Conservation (phyloP, 2,113 vertebrate genomes). For the Larimichthys polyactis region DNA sequence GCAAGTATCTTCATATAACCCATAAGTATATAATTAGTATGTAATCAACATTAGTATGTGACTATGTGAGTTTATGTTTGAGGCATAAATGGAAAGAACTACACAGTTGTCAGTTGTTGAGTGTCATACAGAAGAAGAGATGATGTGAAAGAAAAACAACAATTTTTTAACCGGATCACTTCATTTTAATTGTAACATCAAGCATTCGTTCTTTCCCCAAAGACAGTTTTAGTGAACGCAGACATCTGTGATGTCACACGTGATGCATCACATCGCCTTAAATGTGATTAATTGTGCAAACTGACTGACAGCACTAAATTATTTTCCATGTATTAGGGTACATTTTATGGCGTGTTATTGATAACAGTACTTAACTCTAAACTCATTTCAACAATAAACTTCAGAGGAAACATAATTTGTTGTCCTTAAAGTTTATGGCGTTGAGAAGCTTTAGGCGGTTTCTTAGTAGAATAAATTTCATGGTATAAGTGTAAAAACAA, state of each 20-base stretch:
- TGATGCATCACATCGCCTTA: slow-evolving; percentile 20
- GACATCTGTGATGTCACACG: not conserved
- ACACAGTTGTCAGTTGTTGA: not conserved
- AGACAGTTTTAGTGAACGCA: slow-evolving; percentile 18
- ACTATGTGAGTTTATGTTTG: not conserved
- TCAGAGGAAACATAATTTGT: slow-evolving; percentile 2
- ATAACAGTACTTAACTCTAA: slow-evolving; percentile 1
- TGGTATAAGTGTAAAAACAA: not conserved
- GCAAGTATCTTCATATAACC: too few relatives aligned
- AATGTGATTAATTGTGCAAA: slow-evolving; percentile 18
- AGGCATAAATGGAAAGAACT: not conserved
- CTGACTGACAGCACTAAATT: not conserved
- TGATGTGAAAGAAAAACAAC: not conserved
- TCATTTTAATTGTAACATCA: not conserved
- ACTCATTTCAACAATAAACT: slow-evolving; percentile 2
- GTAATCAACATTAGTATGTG: too few relatives aligned
- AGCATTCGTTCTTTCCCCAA: not conserved
- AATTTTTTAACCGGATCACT: not conserved
- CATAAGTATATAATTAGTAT: too few relatives aligned
- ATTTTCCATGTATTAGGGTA: not conserved
- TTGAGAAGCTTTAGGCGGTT: slow-evolving; percentile 6
- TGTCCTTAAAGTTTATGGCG: slow-evolving; percentile 10
- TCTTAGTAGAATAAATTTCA: not conserved
- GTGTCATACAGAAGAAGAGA: not conserved
- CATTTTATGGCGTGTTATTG: slow-evolving; percentile 14